Percentiles rank a stretch among this genome's conserved stretches.
Evolutionary conservation across 2,888 invertebrate genomes (phyloP).

Genomic region (Amiota mariae): DNA sequence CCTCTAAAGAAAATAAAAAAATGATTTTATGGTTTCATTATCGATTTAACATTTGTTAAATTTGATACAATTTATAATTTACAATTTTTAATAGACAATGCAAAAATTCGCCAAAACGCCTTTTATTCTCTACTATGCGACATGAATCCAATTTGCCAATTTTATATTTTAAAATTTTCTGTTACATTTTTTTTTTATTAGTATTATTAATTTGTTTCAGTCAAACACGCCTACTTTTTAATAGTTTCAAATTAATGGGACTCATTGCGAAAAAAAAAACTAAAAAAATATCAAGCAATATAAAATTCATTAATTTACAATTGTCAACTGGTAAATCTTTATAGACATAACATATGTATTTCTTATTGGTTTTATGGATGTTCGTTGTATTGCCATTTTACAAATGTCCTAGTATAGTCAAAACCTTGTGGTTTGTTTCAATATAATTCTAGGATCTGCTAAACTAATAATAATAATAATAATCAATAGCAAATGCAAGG

Average conservation of each 20-base stretch:
- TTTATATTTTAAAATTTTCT: constrained; percentile 2
- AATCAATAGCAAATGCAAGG: too few species aligned
- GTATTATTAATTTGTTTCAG: background rate
- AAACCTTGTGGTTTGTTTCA: too few species aligned
- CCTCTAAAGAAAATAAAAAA: too few species aligned
- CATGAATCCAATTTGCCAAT: constrained; percentile 27
- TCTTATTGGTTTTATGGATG: too few species aligned
- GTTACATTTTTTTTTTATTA: constrained; percentile 13
- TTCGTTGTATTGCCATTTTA: too few species aligned
- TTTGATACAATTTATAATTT: background rate
- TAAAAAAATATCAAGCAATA: too few species aligned
- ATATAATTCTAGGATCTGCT: too few species aligned
- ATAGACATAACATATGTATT: too few species aligned
- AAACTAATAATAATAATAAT: too few species aligned
- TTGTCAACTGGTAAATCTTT: too few species aligned
- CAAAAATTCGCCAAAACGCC: background rate
- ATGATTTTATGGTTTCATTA: constrained; percentile 16
- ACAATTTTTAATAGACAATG: constrained; percentile 11
- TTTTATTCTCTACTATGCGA: background rate
- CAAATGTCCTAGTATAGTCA: too few species aligned
- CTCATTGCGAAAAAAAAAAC: background rate
- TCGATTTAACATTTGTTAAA: constrained; percentile 23
- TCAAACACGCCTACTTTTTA: constrained; percentile 21
- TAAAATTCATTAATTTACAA: too few species aligned
- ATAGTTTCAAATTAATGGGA: background rate